Conservation (phyloP, 2,113 vertebrate genomes). For the Microtus oregoni region DNA sequence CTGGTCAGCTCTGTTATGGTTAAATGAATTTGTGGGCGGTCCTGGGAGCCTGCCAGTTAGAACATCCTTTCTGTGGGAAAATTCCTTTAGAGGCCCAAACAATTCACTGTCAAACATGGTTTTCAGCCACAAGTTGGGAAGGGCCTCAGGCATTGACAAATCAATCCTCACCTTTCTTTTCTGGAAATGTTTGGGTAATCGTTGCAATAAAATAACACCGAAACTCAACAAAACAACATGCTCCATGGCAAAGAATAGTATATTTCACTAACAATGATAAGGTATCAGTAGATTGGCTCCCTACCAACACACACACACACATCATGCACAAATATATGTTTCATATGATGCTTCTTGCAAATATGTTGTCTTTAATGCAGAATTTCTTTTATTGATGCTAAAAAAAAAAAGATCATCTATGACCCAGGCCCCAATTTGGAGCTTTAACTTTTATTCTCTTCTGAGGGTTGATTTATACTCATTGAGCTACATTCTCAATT, state of each 20-base stretch:
- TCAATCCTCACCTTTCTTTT: conserved; percentile 59
- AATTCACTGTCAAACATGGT: conserved; percentile 68
- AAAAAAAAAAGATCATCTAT: neutral
- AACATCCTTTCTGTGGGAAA: conserved; percentile 84
- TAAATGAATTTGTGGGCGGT: conserved; percentile 79
- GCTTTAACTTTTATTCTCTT: neutral
- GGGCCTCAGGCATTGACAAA: conserved; percentile 61
- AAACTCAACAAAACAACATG: neutral
- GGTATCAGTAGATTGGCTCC: neutral
- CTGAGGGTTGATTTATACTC: conserved; percentile 7
- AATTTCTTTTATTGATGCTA: conserved; percentile 8
- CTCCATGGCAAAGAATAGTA: neutral
- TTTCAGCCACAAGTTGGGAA: conserved; percentile 59
- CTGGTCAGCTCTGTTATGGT: conserved; percentile 78
- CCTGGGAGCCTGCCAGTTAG: conserved; percentile 81
- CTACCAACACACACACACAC: neutral
- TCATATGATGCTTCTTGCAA: neutral
- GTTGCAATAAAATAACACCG: neutral
- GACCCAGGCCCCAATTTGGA: neutral
- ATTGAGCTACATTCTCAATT: conserved; percentile 12
- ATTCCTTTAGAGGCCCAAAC: conserved; percentile 75
- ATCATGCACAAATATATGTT: neutral
- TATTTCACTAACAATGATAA: conserved; percentile 24
- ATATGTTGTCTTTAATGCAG: neutral
- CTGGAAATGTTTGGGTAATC: conserved; percentile 21